Percentiles rank a stretch among this genome's conserved stretches.
These are phyloP conservation scores for Bombycilla garrulus DNA, from an alignment of 2,113 vertebrate genomes.

Conservation along the genomic window DNA sequence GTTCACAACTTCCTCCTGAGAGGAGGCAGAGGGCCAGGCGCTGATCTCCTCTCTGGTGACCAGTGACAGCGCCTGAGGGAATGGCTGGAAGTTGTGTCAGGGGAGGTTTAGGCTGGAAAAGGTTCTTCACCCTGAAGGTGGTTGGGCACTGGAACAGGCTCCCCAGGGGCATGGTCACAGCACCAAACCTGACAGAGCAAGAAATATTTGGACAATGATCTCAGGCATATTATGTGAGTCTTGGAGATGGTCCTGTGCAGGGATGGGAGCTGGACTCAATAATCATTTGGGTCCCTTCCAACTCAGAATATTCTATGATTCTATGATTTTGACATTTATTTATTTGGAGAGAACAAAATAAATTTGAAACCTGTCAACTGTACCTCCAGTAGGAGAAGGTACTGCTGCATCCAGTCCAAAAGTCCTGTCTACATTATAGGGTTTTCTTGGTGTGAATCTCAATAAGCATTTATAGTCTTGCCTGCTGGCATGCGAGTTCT, in stretches of 20 bases:
- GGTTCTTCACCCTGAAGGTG: not conserved
- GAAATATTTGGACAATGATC: not conserved
- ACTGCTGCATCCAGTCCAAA: not conserved
- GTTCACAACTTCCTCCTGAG: not conserved
- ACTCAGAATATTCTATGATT: not conserved
- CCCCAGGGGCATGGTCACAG: not conserved
- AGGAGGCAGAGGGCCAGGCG: not conserved
- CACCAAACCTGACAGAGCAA: not conserved
- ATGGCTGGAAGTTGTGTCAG: not conserved
- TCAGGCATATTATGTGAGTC: not conserved
- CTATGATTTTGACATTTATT: not conserved
- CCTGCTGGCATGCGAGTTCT: not conserved
- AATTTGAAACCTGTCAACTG: not conserved
- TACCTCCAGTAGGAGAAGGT: not conserved
- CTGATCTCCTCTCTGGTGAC: not conserved
- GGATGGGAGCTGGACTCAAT: not conserved
- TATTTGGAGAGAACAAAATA: not conserved
- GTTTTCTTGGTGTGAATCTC: not conserved
- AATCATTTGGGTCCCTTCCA: not conserved
- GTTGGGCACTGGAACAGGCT: not conserved
- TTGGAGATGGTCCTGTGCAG: not conserved
- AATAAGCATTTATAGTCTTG: not conserved
- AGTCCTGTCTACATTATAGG: not conserved
- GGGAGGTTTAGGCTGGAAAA: not conserved
- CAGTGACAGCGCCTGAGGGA: not conserved